Evolutionary conservation across 1,140 invertebrate species (phyloP).

Genomic region (Pygmarrhopalites habei): DNA sequence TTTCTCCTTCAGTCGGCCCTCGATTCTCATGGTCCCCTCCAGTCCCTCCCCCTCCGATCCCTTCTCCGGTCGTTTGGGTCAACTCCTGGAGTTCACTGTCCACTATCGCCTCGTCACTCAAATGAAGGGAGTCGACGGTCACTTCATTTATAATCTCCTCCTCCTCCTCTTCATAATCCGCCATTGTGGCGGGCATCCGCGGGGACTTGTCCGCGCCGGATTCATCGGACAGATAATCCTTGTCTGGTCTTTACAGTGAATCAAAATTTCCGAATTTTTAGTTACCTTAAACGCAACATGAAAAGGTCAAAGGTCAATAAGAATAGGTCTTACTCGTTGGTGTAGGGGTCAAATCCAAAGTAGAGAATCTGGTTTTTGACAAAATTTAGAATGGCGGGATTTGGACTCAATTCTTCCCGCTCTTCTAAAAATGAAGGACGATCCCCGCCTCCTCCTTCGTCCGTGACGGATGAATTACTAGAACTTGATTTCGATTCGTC

Average conservation of each 20-base stretch:
- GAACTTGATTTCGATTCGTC: too few species aligned
- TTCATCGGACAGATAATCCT: background rate
- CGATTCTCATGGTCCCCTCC: background rate
- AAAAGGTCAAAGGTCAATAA: background rate
- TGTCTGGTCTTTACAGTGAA: background rate
- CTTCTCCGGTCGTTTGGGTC: background rate
- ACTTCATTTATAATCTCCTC: background rate
- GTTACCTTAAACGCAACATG: background rate
- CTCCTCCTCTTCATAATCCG: background rate
- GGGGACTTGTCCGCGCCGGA: background rate
- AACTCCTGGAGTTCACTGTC: background rate
- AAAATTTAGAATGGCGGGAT: background rate
- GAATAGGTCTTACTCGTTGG: background rate
- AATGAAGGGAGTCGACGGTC: background rate
- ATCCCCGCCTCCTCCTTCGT: background rate
- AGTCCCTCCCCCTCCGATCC: background rate
- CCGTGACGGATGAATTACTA: too few species aligned
- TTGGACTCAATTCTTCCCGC: background rate
- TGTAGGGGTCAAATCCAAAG: background rate
- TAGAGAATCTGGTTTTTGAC: slow-evolving; percentile 11
- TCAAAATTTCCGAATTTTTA: background rate
- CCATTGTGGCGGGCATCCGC: slow-evolving; percentile 1
- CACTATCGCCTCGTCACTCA: background rate
- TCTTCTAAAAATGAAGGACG: background rate
- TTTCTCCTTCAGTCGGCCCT: background rate